Conservation (phyloP, 30 jellyfish, hydroid and myxozoan genomes). For the Aurelia sp. region DNA sequence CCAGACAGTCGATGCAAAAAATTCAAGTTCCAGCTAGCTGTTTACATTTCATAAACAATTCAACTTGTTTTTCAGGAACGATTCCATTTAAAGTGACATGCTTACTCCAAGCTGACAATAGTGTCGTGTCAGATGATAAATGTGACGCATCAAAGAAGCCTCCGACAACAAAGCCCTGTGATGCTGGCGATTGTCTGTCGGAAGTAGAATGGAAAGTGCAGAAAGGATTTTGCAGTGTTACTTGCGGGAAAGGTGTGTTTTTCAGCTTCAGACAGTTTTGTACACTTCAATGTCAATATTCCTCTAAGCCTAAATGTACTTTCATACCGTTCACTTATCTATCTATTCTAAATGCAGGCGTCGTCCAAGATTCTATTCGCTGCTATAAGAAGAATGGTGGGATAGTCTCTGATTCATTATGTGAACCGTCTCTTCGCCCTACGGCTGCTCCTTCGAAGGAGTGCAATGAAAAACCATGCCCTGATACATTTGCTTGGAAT, state of each 20-base stretch:
- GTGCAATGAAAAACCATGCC: conserved; percentile 49
- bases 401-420: not conserved
- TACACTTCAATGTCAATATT: too few species aligned
- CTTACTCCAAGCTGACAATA: conserved; percentile 1
- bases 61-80: conserved; percentile 11
- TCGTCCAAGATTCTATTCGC: not conserved
- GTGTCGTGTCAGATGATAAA: conserved; percentile 30
- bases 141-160: conserved; percentile 26
- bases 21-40: too few species aligned
- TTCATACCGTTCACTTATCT: too few species aligned
- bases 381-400: conserved; percentile 26
- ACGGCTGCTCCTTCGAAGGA: conserved; percentile 8
- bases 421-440: conserved; percentile 46
- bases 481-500: conserved; percentile 41
- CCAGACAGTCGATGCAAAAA: too few species aligned
- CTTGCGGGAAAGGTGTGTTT: conserved; percentile 58
- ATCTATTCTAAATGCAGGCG: not conserved
- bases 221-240: conserved; percentile 55
- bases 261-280: too few species aligned
- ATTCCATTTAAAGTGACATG: conserved; percentile 25
- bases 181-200: conserved; percentile 74
- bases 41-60: too few species aligned
- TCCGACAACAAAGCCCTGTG: conserved; percentile 17
- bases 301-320: too few species aligned
- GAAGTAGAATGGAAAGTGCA: conserved; percentile 42